These are phyloP conservation scores for Tachina grossa DNA, from an alignment of 2,888 invertebrate genomes.

Conservation along the genomic window DNA sequence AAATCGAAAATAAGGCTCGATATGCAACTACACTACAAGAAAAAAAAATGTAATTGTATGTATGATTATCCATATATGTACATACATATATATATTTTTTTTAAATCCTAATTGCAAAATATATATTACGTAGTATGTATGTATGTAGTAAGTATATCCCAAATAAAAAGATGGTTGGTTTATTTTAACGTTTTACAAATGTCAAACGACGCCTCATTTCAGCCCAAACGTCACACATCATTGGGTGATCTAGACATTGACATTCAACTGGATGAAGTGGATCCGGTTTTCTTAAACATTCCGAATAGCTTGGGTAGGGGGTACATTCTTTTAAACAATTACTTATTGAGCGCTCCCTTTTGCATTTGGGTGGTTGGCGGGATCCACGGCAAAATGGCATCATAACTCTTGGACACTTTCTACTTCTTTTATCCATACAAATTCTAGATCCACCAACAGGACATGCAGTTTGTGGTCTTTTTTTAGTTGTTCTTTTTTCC, in stretches of 20 bases:
- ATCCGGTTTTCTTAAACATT: conserved; percentile 66
- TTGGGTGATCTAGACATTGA: conserved; percentile 72
- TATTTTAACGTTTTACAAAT: conserved; percentile 43
- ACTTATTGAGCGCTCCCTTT: conserved; percentile 38
- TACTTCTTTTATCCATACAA: conserved; percentile 63
- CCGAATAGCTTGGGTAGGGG: conserved; percentile 74
- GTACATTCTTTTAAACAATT: conserved; percentile 70
- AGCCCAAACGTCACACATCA: conserved; percentile 74
- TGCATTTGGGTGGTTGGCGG: conserved; percentile 71
- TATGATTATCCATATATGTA: no score
- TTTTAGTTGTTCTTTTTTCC: conserved; percentile 41
- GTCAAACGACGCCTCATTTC: conserved; percentile 65
- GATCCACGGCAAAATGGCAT: conserved; percentile 65
- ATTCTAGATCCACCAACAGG: conserved; percentile 43
- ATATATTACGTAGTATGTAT: not conserved
- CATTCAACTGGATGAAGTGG: conserved; percentile 72
- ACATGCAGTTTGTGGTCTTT: conserved; percentile 54
- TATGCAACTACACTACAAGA: no score
- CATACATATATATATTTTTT: no score
- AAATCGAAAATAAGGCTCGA: no score
- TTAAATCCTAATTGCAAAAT: no score
- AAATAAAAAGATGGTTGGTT: not conserved
- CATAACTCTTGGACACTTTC: conserved; percentile 70
- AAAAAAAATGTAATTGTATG: no score
- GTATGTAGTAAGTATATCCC: not conserved